phyloP scores from a whole-genome alignment of 2,797 vertebrate genomes.

The Balearica regulorum region DNA sequence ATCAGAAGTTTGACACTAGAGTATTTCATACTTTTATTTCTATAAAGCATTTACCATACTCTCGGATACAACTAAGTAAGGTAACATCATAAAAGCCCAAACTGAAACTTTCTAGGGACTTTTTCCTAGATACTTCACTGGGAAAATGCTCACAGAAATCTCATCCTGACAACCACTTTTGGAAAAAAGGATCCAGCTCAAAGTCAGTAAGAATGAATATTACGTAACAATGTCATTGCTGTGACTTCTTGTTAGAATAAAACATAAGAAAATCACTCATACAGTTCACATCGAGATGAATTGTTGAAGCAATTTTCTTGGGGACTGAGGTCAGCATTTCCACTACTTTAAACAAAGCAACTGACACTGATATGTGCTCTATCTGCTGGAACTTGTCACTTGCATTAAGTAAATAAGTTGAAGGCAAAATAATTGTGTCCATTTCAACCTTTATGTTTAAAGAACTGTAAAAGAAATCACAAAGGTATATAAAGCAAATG shows the following conservation, averaged over 20 bases:
- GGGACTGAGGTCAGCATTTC: conserved; percentile 3
- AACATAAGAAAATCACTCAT: not conserved
- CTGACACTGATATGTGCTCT: not conserved
- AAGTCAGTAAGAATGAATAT: not conserved
- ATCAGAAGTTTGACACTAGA: not conserved
- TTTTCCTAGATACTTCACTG: not conserved
- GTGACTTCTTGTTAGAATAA: conserved; percentile 10
- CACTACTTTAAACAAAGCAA: conserved; percentile 22
- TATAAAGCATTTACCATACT: not conserved
- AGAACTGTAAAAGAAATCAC: conserved; percentile 21
- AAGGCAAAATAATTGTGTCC: conserved; percentile 46
- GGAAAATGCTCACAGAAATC: not conserved
- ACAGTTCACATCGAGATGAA: not conserved
- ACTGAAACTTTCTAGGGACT: not conserved
- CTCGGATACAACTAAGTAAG: not conserved
- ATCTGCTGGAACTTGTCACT: conserved; percentile 36
- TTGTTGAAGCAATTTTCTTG: not conserved
- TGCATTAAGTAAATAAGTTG: conserved; percentile 12
- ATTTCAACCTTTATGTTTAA: conserved; percentile 49
- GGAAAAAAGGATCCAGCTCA: not conserved
- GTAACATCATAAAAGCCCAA: not conserved
- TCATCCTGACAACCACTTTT: not conserved
- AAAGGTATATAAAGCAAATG: conserved; percentile 12
- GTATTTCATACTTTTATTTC: not conserved
- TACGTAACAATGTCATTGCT: not conserved